Conservation (phyloP, 2,113 vertebrate genomes). For the Sinosuthora webbiana region DNA sequence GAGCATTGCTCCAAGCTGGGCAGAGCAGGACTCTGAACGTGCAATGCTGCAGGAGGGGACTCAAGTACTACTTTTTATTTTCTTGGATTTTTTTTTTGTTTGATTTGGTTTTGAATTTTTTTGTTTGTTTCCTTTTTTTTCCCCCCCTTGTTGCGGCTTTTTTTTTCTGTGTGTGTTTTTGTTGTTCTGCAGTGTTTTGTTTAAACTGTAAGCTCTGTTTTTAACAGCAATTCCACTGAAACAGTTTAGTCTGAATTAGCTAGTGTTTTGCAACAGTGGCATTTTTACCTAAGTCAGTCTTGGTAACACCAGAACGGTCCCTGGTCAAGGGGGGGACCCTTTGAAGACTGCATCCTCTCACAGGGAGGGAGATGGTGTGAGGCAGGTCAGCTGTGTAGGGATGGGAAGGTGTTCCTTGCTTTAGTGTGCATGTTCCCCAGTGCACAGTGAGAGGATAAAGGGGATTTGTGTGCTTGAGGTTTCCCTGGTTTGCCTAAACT, state of each 20-base stretch:
- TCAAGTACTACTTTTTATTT: background rate
- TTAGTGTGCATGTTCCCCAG: accelerated
- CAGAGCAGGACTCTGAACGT: background rate
- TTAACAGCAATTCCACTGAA: background rate
- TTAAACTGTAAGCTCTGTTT: background rate
- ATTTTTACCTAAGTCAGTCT: background rate
- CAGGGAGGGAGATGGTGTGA: background rate
- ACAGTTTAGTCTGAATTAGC: background rate
- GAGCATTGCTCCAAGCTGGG: accelerated
- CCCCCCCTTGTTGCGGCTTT: accelerated
- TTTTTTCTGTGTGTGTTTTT: background rate
- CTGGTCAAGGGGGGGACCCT: background rate
- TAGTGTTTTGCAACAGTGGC: background rate
- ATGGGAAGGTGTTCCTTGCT: background rate
- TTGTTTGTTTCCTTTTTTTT: background rate
- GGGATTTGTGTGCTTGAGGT: background rate
- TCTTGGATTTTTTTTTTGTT: background rate
- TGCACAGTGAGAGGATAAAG: background rate
- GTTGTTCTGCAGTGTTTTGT: background rate
- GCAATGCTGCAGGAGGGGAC: background rate
- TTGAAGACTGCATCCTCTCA: background rate
- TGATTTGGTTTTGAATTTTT: background rate
- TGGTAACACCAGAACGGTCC: background rate
- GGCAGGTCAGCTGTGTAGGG: background rate
- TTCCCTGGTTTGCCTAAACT: background rate